These are phyloP conservation scores for Cephus rjabovi DNA, from an alignment of 2,888 invertebrate genomes.

Conservation along the genomic window DNA sequence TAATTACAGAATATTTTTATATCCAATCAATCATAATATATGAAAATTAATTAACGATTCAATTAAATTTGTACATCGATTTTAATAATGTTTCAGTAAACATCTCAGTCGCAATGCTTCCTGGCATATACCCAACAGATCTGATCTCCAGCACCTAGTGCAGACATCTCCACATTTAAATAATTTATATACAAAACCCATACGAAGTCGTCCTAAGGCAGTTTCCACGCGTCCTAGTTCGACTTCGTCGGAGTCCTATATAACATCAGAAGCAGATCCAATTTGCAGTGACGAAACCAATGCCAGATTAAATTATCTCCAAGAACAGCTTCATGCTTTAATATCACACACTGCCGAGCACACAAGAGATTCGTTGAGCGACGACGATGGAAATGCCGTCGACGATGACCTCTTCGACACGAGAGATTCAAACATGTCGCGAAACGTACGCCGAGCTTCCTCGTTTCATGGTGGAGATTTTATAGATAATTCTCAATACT, in stretches of 20 bases:
- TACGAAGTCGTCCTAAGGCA: slow-evolving; percentile 69
- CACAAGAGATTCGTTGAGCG: slow-evolving; percentile 41
- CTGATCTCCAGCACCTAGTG: slow-evolving; percentile 25
- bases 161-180: slow-evolving; percentile 34
- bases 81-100: slow-evolving; percentile 29
- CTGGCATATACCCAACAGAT: slow-evolving; percentile 70
- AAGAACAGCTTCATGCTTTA: slow-evolving; percentile 50
- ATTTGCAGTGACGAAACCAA: slow-evolving; percentile 52
- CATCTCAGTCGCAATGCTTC: slow-evolving; percentile 71
- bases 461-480: slow-evolving; percentile 59
- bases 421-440: slow-evolving; percentile 63
- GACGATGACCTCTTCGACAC: slow-evolving; percentile 60
- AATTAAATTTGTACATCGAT: neutral
- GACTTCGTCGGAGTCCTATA: slow-evolving; percentile 43
- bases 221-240: slow-evolving; percentile 67
- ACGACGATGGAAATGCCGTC: slow-evolving; percentile 38
- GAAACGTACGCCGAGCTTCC: slow-evolving; percentile 54
- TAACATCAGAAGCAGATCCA: slow-evolving; percentile 19
- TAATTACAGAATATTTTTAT: slow-evolving; percentile 24
- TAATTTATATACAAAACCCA: slow-evolving; percentile 71
- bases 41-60: neutral
- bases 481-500: slow-evolving; percentile 48
- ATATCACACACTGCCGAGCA: slow-evolving; percentile 55
- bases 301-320: slow-evolving; percentile 49
- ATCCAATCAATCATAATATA: neutral